phyloP scores from a whole-genome alignment of 2,888 invertebrate genomes.

The Dimorphilus gyrociliatus region DNA sequence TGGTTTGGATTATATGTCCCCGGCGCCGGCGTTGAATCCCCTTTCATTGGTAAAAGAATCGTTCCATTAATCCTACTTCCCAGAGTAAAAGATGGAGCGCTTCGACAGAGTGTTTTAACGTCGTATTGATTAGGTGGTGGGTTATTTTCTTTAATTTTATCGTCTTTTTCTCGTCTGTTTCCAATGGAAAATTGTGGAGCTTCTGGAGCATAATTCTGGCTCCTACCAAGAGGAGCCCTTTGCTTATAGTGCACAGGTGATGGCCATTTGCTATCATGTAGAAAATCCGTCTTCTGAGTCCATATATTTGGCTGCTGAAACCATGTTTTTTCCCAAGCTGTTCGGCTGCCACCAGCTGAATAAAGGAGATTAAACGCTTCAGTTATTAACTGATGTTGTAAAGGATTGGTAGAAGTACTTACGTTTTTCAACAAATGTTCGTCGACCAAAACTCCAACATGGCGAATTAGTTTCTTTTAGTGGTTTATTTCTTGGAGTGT shows the following conservation, averaged over 20 bases:
- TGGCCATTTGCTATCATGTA: conserved; percentile 27
- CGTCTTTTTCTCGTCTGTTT: too few relatives aligned
- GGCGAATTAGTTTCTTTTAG: conserved; percentile 28
- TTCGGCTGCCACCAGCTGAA: conserved; percentile 22
- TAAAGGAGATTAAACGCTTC: conserved; percentile 2
- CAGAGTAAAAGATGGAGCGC: conserved; percentile 19
- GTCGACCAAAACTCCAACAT: conserved; percentile 22
- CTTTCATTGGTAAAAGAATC: too few relatives aligned
- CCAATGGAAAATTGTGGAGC: too few relatives aligned
- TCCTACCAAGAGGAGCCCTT: conserved; percentile 15
- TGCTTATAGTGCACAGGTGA: conserved; percentile 19
- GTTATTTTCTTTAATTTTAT: too few relatives aligned
- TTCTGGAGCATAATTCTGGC: conserved; percentile 16
- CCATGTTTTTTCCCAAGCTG: conserved; percentile 31
- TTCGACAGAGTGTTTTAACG: too few relatives aligned
- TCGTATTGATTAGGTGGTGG: too few relatives aligned
- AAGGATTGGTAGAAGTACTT: conserved; percentile 2
- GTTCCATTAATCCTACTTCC: too few relatives aligned
- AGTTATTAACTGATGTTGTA: neutral
- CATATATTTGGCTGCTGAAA: conserved; percentile 25
- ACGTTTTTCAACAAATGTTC: conserved; percentile 26
- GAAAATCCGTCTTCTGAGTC: conserved; percentile 26
- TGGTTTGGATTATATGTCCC: conserved; percentile 17
- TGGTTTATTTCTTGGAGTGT: conserved; percentile 24
- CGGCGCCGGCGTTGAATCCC: conserved; percentile 26